Percentiles rank a stretch among this genome's conserved stretches.
phyloP scores from a whole-genome alignment of 2,797 vertebrate genomes.

The Anisognathus igniventris region DNA sequence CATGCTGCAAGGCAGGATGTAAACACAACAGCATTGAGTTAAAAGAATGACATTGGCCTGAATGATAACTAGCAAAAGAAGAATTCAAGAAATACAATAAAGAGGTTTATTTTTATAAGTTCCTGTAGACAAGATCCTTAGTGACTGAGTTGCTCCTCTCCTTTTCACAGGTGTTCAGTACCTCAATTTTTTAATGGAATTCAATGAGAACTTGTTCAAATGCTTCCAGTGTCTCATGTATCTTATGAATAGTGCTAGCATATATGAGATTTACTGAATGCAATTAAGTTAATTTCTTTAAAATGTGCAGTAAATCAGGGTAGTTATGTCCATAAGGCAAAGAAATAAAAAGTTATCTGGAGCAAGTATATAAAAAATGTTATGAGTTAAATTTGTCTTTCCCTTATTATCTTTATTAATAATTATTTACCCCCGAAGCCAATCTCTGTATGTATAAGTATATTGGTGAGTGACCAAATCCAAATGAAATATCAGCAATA shows the following conservation, averaged over 20 bases:
- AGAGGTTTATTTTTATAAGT: neutral
- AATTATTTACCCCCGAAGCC: neutral
- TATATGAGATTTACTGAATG: neutral
- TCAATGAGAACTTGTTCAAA: neutral
- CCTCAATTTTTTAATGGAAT: neutral
- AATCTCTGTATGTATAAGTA: neutral
- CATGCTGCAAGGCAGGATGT: neutral
- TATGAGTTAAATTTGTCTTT: neutral
- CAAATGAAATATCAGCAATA: neutral
- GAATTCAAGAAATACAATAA: neutral
- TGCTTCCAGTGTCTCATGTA: accelerated
- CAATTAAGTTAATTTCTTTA: neutral
- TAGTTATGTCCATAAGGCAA: neutral
- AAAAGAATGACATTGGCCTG: neutral
- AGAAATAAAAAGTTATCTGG: neutral
- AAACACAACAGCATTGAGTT: neutral
- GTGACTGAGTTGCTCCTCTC: neutral
- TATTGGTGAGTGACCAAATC: neutral
- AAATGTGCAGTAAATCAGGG: neutral
- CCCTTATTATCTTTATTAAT: neutral
- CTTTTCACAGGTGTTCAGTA: neutral
- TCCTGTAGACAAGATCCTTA: neutral
- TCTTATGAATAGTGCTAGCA: neutral
- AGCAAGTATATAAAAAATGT: neutral
- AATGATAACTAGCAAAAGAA: neutral